A percentile compares a stretch with the other conserved stretches of the same genome.
These are phyloP conservation scores for Neotragus moschatus DNA, from an alignment of 2,113 vertebrate genomes.

Conservation along the genomic window DNA sequence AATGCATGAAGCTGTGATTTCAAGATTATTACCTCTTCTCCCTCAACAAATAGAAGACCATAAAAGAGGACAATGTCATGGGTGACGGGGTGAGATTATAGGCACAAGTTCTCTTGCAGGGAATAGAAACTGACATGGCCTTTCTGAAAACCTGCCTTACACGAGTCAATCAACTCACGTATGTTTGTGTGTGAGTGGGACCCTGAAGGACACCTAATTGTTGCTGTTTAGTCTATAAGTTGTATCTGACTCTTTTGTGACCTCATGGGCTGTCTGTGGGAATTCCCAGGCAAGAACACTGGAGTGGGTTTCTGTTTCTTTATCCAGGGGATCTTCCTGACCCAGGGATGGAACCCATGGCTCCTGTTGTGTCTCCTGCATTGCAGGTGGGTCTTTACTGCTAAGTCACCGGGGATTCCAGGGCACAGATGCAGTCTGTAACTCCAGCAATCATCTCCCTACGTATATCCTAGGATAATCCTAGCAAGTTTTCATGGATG, in stretches of 20 bases:
- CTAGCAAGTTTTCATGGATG: background rate
- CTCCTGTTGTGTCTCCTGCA: background rate
- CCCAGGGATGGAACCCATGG: background rate
- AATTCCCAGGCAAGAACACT: background rate
- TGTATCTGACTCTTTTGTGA: background rate
- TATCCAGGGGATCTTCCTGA: background rate
- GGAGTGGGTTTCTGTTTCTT: background rate
- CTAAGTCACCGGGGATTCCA: background rate
- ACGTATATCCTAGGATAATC: background rate
- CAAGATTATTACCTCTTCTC: background rate
- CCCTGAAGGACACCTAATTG: background rate
- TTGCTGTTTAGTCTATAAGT: background rate
- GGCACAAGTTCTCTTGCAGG: background rate
- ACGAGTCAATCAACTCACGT: accelerated
- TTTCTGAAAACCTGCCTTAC: background rate
- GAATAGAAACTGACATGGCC: accelerated
- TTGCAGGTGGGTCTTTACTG: background rate
- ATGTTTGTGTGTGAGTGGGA: background rate
- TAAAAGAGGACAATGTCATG: background rate
- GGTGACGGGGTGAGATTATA: accelerated
- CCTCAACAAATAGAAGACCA: no score
- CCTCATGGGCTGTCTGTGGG: background rate
- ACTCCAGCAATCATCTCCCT: no score
- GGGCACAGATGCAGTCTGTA: accelerated
- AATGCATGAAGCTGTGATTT: background rate